These are phyloP conservation scores for Cryptocephalus moraei DNA, from an alignment of 2,888 invertebrate species.

Conservation along the genomic window DNA sequence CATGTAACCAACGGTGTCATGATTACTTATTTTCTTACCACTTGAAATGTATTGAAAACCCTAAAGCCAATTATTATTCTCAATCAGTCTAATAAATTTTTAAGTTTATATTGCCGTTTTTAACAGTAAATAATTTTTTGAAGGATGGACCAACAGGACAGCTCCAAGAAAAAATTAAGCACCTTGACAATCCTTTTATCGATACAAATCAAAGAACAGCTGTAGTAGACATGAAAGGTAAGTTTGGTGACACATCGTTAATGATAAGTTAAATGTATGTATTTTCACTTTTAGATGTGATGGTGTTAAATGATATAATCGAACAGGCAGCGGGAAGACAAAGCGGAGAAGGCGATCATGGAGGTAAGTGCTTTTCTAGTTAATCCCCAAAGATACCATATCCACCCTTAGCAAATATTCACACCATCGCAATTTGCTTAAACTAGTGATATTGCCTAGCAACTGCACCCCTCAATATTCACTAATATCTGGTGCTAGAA, in stretches of 20 bases:
- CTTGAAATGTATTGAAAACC: too few relatives aligned
- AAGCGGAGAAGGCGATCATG: constrained; percentile 76
- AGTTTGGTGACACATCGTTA: not conserved
- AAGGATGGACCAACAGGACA: constrained; percentile 74
- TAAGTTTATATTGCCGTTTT: too few relatives aligned
- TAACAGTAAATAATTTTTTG: not conserved
- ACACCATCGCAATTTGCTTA: constrained; percentile 40
- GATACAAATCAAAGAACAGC: constrained; percentile 74
- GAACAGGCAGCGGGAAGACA: constrained; percentile 89
- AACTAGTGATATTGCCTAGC: constrained; percentile 22
- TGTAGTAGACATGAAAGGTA: constrained; percentile 80
- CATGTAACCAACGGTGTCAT: too few relatives aligned
- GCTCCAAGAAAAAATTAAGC: constrained; percentile 76
- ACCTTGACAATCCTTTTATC: constrained; percentile 86
- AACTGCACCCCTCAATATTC: constrained; percentile 15
- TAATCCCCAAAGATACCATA: not conserved
- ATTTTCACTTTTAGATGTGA: constrained; percentile 63
- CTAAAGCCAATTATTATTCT: too few relatives aligned
- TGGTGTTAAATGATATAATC: constrained; percentile 94
- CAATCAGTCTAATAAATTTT: too few relatives aligned
- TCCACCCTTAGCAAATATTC: not conserved
- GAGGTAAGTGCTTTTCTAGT: constrained; percentile 53
- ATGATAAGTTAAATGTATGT: not conserved
- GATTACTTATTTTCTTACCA: too few relatives aligned
- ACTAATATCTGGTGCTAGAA: constrained; percentile 16